Evolutionary conservation across 2,797 vertebrate genomes (phyloP), one percentile per base, ranked within the genome.

Genomic region (Bryconaethiops microstoma): DNA sequence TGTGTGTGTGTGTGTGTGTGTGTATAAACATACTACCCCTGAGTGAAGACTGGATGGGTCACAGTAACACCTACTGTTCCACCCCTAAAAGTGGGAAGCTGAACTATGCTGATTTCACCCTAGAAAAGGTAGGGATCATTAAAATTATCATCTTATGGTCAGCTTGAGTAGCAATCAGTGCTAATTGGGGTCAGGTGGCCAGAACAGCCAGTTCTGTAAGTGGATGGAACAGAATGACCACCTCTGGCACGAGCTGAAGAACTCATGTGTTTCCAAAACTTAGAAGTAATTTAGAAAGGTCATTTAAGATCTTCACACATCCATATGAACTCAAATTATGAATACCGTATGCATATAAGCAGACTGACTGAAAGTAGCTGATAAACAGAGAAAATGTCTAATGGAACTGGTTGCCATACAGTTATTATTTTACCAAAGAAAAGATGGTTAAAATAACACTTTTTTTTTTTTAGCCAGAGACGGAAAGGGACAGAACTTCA

Each of bases 131-230:
- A 12, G 12, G 48, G 48, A 52, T 52, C 48, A 52, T 52, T 16
- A 52, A 13, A 52, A 48, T 10, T 2, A 35, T 5, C 35, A 35
- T 35, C 35, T 35, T 35, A 35, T 35, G 4, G 35, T 5, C 35
- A 74, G 68, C 83, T 78, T 69, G 75, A 48, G 25, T n/a, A 50
- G 67, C 10, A 69, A 62, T 50, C 9, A 55, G 60, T 77, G 35
- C 59, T 71, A 35, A 80, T 7, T 5, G 72, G n/a, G 76, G 59
- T 75, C 16, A 65, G 59, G 14, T 39, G 79, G 78, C 84, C 84
- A 77, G 79, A 63, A 25, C 72, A 14, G 71, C 40, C 81, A 76
- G 87, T 35, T 84, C 81, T 71, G 79, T 85, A 50, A 86, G 87
- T 76, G 9, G 68, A 10, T 79, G 29, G 52, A 64, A 77, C 63